Percentiles rank a stretch among this genome's conserved stretches.
Conservation (phyloP, 2,113 vertebrate genomes). For the Thryonomys swinderianus region DNA sequence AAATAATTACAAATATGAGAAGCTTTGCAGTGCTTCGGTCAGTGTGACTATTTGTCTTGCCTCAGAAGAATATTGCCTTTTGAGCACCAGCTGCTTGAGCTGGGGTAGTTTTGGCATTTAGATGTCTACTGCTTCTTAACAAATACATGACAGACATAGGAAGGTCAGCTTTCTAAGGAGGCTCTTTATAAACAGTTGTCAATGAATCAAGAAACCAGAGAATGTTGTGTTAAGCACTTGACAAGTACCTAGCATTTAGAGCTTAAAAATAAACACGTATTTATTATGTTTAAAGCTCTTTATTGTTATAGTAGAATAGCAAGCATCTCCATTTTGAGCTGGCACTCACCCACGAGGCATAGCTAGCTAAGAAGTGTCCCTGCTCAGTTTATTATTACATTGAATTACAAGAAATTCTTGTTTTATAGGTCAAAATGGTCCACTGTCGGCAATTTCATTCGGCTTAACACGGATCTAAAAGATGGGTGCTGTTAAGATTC, state of each 20-base stretch:
- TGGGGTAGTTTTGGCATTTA: slow-evolving; percentile 8
- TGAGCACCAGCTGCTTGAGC: not conserved
- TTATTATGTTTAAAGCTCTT: slow-evolving; percentile 11
- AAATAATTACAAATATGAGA: not conserved
- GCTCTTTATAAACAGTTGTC: not conserved
- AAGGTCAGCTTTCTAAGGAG: not conserved
- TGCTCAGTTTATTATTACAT: slow-evolving; percentile 15
- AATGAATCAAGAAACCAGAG: slow-evolving; percentile 14
- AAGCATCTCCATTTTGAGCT: not conserved
- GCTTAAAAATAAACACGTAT: slow-evolving; percentile 19
- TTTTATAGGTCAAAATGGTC: slow-evolving; percentile 3
- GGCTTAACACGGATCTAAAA: slow-evolving; percentile 7
- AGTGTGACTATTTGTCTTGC: not conserved
- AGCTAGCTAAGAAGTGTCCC: not conserved
- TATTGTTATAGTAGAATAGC: not conserved
- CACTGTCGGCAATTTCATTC: not conserved
- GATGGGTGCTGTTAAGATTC: not conserved
- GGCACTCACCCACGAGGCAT: not conserved
- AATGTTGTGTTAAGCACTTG: slow-evolving; percentile 7
- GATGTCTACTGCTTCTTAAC: not conserved
- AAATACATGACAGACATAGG: not conserved
- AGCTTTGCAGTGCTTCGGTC: not conserved
- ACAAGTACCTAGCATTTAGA: not conserved
- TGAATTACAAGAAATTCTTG: not conserved
- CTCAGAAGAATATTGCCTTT: not conserved